Percentiles rank a stretch among this genome's conserved stretches.
phyloP scores from a whole-genome alignment of 2,797 vertebrate species.

The Merluccius polli region DNA sequence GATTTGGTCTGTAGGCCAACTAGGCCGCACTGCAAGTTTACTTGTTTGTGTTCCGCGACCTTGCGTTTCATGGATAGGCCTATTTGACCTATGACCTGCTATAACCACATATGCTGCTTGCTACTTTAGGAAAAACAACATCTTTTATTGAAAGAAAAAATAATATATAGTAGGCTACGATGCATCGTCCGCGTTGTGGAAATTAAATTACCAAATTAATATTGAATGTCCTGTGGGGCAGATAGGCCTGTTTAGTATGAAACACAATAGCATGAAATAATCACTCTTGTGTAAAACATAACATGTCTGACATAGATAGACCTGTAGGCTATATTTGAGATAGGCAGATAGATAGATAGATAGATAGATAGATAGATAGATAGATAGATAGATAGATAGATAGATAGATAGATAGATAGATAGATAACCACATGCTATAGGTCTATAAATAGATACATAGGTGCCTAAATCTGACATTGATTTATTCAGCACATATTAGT shows the following conservation, averaged over 20 bases:
- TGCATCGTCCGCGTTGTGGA: neutral
- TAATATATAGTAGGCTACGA: conserved; percentile 74
- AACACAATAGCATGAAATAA: neutral
- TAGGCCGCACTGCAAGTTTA: conserved; percentile 72
- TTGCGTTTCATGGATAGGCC: conserved; percentile 84
- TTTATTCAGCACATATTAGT: neutral
- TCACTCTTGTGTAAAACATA: neutral
- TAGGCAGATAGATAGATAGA: neutral
- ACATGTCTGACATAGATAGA: neutral
- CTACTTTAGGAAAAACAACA: conserved; percentile 76
- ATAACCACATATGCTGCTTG: conserved; percentile 82
- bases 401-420: neutral
- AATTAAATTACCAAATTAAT: neutral
- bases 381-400: neutral
- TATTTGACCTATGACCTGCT: conserved; percentile 85
- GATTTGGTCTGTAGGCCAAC: conserved; percentile 39
- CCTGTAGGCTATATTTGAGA: neutral
- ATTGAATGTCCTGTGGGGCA: neutral
- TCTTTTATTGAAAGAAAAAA: conserved; percentile 80
- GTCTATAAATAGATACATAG: neutral
- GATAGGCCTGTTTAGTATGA: neutral
- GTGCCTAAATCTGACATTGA: neutral
- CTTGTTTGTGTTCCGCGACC: conserved; percentile 77
- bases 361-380: neutral
- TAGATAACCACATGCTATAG: too few relatives aligned